Evolutionary conservation across 2,888 invertebrate genomes (phyloP), one percentile per base, ranked within the genome.

Genomic region (Caenorhabditis sinica): DNA sequence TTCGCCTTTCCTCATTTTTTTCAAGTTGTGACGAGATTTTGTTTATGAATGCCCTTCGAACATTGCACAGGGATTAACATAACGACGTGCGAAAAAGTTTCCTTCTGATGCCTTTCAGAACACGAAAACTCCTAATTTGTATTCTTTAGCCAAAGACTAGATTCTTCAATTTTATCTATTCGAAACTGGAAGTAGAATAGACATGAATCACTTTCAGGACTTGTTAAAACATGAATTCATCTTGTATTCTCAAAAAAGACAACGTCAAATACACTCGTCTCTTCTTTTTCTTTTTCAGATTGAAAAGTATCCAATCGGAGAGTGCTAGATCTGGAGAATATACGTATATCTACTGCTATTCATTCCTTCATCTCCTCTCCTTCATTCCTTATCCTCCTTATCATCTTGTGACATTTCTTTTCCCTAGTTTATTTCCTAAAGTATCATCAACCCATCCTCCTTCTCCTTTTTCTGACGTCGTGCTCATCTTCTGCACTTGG

Each of bases 201-300:
- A 33, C 17, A 28, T 43, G 63, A 63, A 63, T 63, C 43, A 63
- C 43, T 43, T 63, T 17, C 33, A 40, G 36, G 23, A 61, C 5
- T 53, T 11, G 8, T 20, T 11, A 13, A 1, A 36, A 36, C 11
- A 23, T 56, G 25, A 25, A 58, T 13, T 30, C 30, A 58, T 28
- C 23, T 5, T 43, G 17, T 20, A 43, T 63, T 63, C 63, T 49
- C n/a, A 65, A 66, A 45, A 30, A 51, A 66, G 28, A n/a, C 15
- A 20, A 66, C 30, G 66, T 66, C 66, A 66, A 66, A 49, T 20
- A 33, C 66, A 66, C 66, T 66, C 20, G 43, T 51, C 61, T 36
- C 61, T 15, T 25, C 28, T 25, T 11, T 25, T 23, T n/a, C n/a
- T n/a, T 1, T 23, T 15, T 8, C 56, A 28, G 40, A 40, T 61